Base-by-base conservation (phyloP, 2,888 invertebrate genomes). In the Cistogaster globosa region DNA sequence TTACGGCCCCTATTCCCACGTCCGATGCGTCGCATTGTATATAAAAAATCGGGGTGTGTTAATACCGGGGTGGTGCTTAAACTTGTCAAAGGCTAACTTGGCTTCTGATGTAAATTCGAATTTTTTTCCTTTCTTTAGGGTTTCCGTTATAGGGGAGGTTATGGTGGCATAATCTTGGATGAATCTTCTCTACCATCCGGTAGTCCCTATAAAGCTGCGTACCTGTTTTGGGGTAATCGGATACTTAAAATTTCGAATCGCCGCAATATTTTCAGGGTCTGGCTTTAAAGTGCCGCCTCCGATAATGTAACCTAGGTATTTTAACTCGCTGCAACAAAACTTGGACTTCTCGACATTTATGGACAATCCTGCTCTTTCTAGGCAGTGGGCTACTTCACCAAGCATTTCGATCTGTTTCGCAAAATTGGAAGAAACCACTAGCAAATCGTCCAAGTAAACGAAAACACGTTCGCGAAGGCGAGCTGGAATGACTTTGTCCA, bases 171-270 rank as follows among this genome's bases (percentile, higher is more conserved):
- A 58, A 18, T 58, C 58, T 0, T 14, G 5, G 12, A 58, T 58
- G 9, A 36, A 58, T 16, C 58, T 32, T 9, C 32, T 32, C n/a
- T 58, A 58, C 58, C 58, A 58, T 63, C 58, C 58, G 8, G 26
- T 58, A 8, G 58, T 32, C 32, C 58, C 58, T 7, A 58, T 32
- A 32, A 58, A 58, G 8, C 58, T 58, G 1, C 58, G 7, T 32
- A 16, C 32, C 4, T 58, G 32, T 16, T 32, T 58, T 16, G 32
- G 16, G 4, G 58, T 58, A 5, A 6, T 58, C 4, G 58, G 32
- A 16, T 58, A 58, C 11, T n/a, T 7, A 1, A 58, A 16, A 6
- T 58, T 32, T 2, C 5, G 11, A 16, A 58, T 58, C 7, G 58
- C 58, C 32, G 7, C 12, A 7, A 58, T 58, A 7, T 58, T 58